phyloP scores from a whole-genome alignment of 1,140 invertebrate genomes.

The Eurosta solidaginis region DNA sequence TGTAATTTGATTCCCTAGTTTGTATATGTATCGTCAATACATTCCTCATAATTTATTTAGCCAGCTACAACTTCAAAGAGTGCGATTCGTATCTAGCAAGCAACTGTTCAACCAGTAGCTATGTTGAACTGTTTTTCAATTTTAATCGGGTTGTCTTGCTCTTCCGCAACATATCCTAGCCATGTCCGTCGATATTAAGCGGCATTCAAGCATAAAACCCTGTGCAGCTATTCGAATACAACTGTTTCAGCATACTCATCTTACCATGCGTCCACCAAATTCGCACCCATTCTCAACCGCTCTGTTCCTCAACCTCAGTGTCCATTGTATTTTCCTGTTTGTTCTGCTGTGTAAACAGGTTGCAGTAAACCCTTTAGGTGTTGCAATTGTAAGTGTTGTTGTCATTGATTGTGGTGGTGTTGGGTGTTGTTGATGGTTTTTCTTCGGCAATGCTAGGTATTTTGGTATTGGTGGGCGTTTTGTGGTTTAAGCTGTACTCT shows the following conservation, averaged over 20 bases:
- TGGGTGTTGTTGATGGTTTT: neutral
- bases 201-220: neutral
- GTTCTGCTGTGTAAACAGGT: neutral
- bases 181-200: neutral
- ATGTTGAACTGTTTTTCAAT: neutral
- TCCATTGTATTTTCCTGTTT: neutral
- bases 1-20: too few relatives aligned
- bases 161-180: neutral
- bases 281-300: too few relatives aligned
- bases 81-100: too few relatives aligned
- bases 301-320: too few relatives aligned
- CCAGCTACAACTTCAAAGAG: too few relatives aligned
- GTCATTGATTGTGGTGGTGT: too few relatives aligned
- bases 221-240: neutral
- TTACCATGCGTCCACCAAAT: neutral
- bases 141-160: neutral
- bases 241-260: too few relatives aligned
- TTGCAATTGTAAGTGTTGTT: neutral
- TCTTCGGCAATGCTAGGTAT: too few relatives aligned
- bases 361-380: neutral
- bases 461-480: neutral
- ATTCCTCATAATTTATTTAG: too few relatives aligned
- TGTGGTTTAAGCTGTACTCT: neutral
- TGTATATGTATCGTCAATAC: too few relatives aligned
- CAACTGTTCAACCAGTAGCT: too few relatives aligned